Percentiles rank a stretch among this genome's conserved stretches.
Evolutionary conservation across 2,888 invertebrate genomes (phyloP).

Genomic region (Chrysodeixis includens): DNA sequence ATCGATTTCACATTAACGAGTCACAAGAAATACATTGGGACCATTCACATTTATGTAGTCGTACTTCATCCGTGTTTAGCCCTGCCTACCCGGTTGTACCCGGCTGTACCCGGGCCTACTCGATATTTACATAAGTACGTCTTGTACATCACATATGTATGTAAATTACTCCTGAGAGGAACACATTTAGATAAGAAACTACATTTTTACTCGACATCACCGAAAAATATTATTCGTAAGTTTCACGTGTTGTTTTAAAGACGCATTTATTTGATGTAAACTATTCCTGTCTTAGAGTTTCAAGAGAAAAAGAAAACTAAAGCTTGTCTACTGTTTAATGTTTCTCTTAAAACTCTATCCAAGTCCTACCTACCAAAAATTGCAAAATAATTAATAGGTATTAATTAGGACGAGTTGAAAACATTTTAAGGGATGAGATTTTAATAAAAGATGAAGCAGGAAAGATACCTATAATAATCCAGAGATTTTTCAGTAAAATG

Average conservation of each 20-base stretch:
- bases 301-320: too few relatives aligned
- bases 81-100: slow-evolving; percentile 13
- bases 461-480: too few relatives aligned
- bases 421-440: too few relatives aligned
- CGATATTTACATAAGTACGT: slow-evolving; percentile 46
- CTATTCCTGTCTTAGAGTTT: too few relatives aligned
- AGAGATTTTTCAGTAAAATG: neutral
- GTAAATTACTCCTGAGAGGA: slow-evolving; percentile 49
- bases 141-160: slow-evolving; percentile 47
- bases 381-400: too few relatives aligned
- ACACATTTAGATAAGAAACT: slow-evolving; percentile 40
- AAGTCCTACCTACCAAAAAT: too few relatives aligned
- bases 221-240: neutral
- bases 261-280: neutral
- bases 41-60: slow-evolving; percentile 23
- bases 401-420: too few relatives aligned
- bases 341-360: too few relatives aligned
- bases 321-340: too few relatives aligned
- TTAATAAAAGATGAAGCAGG: too few relatives aligned
- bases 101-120: neutral
- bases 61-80: slow-evolving; percentile 20
- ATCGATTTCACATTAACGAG: slow-evolving; percentile 8
- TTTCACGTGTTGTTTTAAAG: neutral
- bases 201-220: slow-evolving; percentile 27
- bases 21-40: neutral